A percentile compares a stretch with the other conserved stretches of the same genome.
Conservation (phyloP, 2,113 vertebrate species). For the western clawed frog (Xenopus tropicalis) region DNA sequence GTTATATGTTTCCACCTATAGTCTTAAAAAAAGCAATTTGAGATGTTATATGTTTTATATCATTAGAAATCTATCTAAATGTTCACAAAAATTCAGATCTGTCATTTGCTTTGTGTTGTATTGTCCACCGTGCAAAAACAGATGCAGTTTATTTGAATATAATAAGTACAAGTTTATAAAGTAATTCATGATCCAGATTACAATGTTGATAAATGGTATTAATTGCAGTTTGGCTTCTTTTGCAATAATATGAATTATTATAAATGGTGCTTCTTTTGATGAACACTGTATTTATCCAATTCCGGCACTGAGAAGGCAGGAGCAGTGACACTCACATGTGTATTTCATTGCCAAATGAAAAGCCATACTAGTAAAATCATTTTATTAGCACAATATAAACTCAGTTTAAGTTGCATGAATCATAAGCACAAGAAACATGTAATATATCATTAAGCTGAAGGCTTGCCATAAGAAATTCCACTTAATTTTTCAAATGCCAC, state of each 20-base stretch:
- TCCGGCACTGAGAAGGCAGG: not conserved
- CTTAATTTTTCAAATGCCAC: slow-evolving; percentile 16
- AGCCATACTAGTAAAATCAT: not conserved
- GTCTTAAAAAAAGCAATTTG: no score
- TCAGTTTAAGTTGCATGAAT: not conserved
- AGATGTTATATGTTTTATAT: no score
- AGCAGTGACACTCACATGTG: not conserved
- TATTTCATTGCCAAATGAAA: not conserved
- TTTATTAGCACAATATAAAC: slow-evolving; percentile 4
- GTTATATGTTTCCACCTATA: no score
- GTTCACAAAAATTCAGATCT: no score
- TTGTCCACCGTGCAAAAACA: no score
- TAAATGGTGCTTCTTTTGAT: not conserved
- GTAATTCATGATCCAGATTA: not conserved
- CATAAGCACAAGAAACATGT: slow-evolving; percentile 1
- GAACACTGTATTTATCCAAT: not conserved
- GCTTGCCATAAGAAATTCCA: not conserved
- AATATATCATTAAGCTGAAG: slow-evolving; percentile 6
- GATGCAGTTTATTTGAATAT: no score
- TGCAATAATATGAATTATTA: not conserved
- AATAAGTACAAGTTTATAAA: no score
- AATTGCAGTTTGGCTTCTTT: not conserved
- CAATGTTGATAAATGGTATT: not conserved
- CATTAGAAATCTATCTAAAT: no score
- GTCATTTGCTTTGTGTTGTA: no score